phyloP scores from a whole-genome alignment of 1,140 invertebrate genomes.

The Panagrolaimus sp. region DNA sequence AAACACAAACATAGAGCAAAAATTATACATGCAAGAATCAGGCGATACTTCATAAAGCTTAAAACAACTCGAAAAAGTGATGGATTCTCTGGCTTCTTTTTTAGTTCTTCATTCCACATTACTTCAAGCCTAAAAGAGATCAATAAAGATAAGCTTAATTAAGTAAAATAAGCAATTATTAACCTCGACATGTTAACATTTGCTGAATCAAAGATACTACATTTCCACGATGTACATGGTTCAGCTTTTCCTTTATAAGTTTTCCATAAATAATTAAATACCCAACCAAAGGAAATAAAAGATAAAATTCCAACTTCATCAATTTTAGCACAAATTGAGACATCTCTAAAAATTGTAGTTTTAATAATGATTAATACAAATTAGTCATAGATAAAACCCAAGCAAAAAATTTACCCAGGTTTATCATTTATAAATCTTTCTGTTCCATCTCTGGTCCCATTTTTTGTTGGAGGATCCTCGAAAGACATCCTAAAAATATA shows the following conservation, averaged over 20 bases:
- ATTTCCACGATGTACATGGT: conserved; percentile 21
- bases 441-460: too few relatives aligned
- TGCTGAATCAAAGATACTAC: conserved; percentile 47
- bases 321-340: conserved; percentile 30
- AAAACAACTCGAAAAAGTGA: conserved; percentile 63
- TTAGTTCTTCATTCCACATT: conserved; percentile 60
- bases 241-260: conserved; percentile 29
- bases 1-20: conserved; percentile 64
- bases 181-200: conserved; percentile 44
- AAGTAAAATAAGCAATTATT: not conserved
- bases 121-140: conserved; percentile 49
- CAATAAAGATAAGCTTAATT: not conserved
- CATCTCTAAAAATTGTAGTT: not conserved
- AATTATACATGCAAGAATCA: conserved; percentile 64
- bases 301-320: conserved; percentile 42
- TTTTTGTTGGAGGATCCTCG: too few relatives aligned
- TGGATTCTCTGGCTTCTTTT: conserved; percentile 51
- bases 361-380: too few relatives aligned
- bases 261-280: conserved; percentile 42
- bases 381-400: too few relatives aligned
- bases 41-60: conserved; percentile 65
- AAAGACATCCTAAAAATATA: too few relatives aligned
- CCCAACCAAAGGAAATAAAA: conserved; percentile 45
- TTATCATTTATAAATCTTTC: too few relatives aligned
- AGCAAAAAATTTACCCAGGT: too few relatives aligned